phyloP scores from a whole-genome alignment of 2,888 invertebrate genomes.

The Ectemnius cavifrons region DNA sequence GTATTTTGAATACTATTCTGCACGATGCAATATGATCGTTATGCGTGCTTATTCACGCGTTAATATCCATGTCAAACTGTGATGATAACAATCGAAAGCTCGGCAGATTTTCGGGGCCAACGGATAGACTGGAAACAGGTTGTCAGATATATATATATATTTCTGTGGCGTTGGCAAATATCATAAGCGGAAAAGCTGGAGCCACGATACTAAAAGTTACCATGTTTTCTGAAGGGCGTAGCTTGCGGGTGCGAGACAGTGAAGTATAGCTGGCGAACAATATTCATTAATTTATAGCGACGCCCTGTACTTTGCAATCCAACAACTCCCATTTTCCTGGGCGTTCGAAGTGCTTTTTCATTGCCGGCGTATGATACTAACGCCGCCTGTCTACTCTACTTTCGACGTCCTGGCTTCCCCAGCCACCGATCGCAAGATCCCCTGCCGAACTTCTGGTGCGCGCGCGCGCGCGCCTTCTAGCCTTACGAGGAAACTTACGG shows the following conservation, averaged over 20 bases:
- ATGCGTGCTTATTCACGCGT: too few species aligned
- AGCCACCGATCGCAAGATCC: background rate
- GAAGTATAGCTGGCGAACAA: conserved; percentile 21
- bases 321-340: conserved; percentile 18
- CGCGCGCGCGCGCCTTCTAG: too few species aligned
- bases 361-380: background rate
- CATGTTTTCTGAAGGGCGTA: background rate
- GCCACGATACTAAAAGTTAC: background rate
- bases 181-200: too few species aligned
- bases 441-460: conserved; percentile 9
- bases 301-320: conserved; percentile 9
- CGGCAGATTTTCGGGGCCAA: too few species aligned
- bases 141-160: too few species aligned
- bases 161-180: too few species aligned
- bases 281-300: conserved; percentile 22
- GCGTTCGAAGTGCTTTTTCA: conserved; percentile 16
- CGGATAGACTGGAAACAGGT: too few species aligned
- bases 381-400: background rate
- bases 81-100: too few species aligned
- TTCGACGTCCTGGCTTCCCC: background rate
- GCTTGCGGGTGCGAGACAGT: background rate
- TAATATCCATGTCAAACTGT: too few species aligned
- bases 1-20: too few species aligned
- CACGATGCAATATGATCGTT: too few species aligned
- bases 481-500: conserved; percentile 17